Percentiles rank a stretch among this genome's conserved stretches.
Evolutionary conservation across 2,797 vertebrate genomes (phyloP).

Genomic region (Microhierax caerulescens): DNA sequence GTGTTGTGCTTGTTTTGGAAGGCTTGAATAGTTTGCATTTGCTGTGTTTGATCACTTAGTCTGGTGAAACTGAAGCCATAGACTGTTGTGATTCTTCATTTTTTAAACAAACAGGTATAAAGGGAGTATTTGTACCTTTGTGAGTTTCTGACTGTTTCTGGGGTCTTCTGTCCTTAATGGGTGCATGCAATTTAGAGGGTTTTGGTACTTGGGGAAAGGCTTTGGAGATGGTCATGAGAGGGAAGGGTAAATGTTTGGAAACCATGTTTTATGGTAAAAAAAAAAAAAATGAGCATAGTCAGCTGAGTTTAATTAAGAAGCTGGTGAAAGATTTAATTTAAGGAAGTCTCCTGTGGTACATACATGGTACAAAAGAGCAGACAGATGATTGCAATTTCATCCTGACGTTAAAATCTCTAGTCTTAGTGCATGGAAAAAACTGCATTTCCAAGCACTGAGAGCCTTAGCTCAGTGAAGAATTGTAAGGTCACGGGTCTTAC

Average conservation of each 20-base stretch:
- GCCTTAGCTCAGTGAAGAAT: background rate
- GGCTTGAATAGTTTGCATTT: background rate
- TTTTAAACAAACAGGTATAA: background rate
- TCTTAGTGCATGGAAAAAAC: background rate
- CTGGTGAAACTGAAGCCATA: background rate
- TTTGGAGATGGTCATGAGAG: background rate
- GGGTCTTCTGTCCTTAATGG: background rate
- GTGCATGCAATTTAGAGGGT: background rate
- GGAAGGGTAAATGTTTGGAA: background rate
- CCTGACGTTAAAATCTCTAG: background rate
- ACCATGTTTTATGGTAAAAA: background rate
- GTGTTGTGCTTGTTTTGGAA: background rate
- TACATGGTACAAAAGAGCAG: background rate
- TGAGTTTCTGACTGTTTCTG: background rate
- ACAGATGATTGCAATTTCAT: background rate
- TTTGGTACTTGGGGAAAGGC: background rate
- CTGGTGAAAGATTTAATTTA: background rate
- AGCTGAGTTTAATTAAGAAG: background rate
- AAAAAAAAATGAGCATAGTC: background rate
- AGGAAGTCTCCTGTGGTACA: rapidly evolving
- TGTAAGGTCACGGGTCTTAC: background rate
- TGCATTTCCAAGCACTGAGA: background rate
- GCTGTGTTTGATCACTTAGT: background rate
- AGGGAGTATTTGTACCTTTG: background rate
- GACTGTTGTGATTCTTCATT: background rate